These are phyloP conservation scores for Monopterus albus DNA, from an alignment of 2,113 vertebrate species.

Conservation along the genomic window DNA sequence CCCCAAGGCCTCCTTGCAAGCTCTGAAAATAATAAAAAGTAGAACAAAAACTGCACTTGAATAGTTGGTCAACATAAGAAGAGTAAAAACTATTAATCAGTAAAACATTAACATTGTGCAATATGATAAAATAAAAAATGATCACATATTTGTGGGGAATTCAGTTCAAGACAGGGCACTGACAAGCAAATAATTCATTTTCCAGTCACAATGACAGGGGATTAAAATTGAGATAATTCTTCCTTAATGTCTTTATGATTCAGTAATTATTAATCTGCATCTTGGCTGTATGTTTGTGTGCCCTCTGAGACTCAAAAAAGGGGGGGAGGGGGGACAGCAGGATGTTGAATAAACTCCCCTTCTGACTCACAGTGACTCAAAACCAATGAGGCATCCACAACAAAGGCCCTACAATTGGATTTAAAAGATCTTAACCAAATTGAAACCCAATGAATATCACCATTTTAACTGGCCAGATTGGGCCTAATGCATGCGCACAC, in stretches of 20 bases:
- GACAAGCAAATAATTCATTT: conserved; percentile 22
- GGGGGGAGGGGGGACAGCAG: no score
- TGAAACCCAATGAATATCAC: conserved; percentile 72
- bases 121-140: background rate
- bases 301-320: conserved; percentile 23
- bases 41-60: no score
- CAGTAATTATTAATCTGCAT: conserved; percentile 38
- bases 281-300: background rate
- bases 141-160: background rate
- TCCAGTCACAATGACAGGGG: conserved; percentile 11
- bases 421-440: conserved; percentile 75
- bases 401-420: conserved; percentile 72
- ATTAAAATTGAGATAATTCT: conserved; percentile 43
- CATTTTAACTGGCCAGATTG: conserved; percentile 76
- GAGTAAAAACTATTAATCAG: no score
- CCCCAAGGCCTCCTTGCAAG: no score
- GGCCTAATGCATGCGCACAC: conserved; percentile 74
- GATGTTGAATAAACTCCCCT: conserved; percentile 55
- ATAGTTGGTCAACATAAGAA: no score
- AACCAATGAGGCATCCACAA: conserved; percentile 38
- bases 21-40: conserved; percentile 1
- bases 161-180: background rate
- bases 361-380: conserved; percentile 50
- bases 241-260: conserved; percentile 44
- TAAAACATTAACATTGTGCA: no score